Conservation (phyloP, 2,113 vertebrate genomes). For the Scatophagus argus region DNA sequence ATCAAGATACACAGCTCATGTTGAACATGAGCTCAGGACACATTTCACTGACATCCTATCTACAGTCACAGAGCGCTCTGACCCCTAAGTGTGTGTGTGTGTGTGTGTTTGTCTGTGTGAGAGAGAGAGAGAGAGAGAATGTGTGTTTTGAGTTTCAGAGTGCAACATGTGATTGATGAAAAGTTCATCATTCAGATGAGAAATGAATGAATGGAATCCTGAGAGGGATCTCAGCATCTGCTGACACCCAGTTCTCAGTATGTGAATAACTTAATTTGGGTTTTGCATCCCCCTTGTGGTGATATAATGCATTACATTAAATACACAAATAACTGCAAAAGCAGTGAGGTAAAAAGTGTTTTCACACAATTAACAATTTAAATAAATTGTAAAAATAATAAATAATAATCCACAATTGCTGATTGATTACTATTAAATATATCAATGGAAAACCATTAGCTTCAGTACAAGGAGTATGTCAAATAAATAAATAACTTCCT, state of each 20-base stretch:
- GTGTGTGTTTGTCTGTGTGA: too few relatives aligned
- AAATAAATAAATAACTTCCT: too few relatives aligned
- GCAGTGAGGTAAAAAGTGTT: background rate
- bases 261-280: constrained; percentile 17
- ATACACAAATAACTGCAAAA: background rate
- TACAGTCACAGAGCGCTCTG: constrained; percentile 23
- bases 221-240: background rate
- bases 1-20: constrained; percentile 40
- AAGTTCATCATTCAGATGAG: background rate
- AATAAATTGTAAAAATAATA: too few relatives aligned
- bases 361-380: too few relatives aligned
- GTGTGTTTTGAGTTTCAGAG: background rate
- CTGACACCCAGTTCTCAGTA: background rate
- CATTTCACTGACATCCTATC: constrained; percentile 65
- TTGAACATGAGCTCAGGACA: constrained; percentile 51
- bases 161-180: constrained; percentile 19
- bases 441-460: too few relatives aligned
- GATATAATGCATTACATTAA: constrained; percentile 26
- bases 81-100: constrained; percentile 7
- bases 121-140: too few relatives aligned
- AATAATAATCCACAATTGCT: too few relatives aligned
- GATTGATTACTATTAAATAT: too few relatives aligned
- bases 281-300: constrained; percentile 62
- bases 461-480: too few relatives aligned
- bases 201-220: background rate